phyloP scores from a whole-genome alignment of 2,888 invertebrate genomes.

The Tenthredo scrophulariae region DNA sequence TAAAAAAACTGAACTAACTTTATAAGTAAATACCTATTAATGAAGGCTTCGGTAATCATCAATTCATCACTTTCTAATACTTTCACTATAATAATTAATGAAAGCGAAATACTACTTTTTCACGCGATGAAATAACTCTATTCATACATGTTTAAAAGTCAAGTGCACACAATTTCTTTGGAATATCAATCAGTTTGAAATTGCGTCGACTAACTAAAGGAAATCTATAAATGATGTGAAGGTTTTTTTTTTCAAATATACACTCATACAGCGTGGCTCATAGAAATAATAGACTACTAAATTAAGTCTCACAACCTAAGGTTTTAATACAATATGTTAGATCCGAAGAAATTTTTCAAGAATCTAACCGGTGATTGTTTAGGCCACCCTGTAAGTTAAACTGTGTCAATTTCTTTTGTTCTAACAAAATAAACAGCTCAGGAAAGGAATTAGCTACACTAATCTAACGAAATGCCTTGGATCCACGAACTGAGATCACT shows the following conservation, averaged over 20 bases:
- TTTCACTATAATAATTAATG: background rate
- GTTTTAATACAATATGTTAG: background rate
- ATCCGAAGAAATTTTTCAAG: conserved; percentile 9
- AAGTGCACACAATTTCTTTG: conserved; percentile 1
- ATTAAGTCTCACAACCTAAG: background rate
- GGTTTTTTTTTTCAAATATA: conserved; percentile 40
- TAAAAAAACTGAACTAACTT: background rate
- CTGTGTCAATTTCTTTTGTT: conserved; percentile 21
- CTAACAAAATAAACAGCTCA: background rate
- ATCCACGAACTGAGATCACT: conserved; percentile 93
- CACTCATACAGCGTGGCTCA: conserved; percentile 38
- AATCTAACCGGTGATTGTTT: background rate
- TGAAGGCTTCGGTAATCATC: background rate
- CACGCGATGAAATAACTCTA: background rate
- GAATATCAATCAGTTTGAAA: conserved; percentile 41
- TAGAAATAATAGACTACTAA: background rate
- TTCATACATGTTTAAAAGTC: conserved; percentile 52
- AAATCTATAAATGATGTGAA: conserved; percentile 60
- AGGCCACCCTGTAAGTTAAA: conserved; percentile 26
- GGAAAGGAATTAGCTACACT: conserved; percentile 58
- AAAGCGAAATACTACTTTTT: conserved; percentile 30
- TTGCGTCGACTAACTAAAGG: conserved; percentile 15
- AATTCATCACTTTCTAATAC: conserved; percentile 23
- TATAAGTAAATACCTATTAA: background rate
- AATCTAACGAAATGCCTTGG: conserved; percentile 90